phyloP scores from a whole-genome alignment of 2,888 invertebrate species.

The Spodoptera littoralis region DNA sequence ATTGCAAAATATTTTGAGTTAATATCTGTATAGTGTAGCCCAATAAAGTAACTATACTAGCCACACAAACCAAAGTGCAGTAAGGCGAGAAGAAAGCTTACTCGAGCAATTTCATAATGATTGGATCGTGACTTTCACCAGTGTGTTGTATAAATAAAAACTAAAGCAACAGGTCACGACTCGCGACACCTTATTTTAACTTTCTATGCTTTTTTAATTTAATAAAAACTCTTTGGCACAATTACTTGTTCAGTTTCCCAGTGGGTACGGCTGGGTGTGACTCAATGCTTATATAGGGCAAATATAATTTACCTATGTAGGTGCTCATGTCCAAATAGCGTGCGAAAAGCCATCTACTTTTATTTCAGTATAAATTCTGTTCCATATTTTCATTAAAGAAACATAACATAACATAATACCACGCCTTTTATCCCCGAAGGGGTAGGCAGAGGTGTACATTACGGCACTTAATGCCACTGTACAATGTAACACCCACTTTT shows the following conservation, averaged over 20 bases:
- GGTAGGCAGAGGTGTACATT: too few species aligned
- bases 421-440: too few species aligned
- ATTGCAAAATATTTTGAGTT: too few species aligned
- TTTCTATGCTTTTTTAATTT: slow-evolving; percentile 35
- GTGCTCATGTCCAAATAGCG: slow-evolving; percentile 13
- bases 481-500: too few species aligned
- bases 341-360: slow-evolving; percentile 12
- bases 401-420: too few species aligned
- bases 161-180: slow-evolving; percentile 48
- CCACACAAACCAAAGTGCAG: slow-evolving; percentile 3
- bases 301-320: not conserved
- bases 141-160: slow-evolving; percentile 47
- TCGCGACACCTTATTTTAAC: slow-evolving; percentile 26
- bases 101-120: slow-evolving; percentile 19
- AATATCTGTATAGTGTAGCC: too few species aligned
- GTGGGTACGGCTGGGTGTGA: slow-evolving; percentile 16
- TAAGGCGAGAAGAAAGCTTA: slow-evolving; percentile 33
- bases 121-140: slow-evolving; percentile 49
- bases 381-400: slow-evolving; percentile 11
- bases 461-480: too few species aligned
- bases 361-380: not conserved
- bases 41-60: too few species aligned
- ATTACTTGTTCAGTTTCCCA: slow-evolving; percentile 12
- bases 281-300: slow-evolving; percentile 10
- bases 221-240: slow-evolving; percentile 10